Conservation (phyloP, 2,113 vertebrate species). For the Meleagris gallopavo region DNA sequence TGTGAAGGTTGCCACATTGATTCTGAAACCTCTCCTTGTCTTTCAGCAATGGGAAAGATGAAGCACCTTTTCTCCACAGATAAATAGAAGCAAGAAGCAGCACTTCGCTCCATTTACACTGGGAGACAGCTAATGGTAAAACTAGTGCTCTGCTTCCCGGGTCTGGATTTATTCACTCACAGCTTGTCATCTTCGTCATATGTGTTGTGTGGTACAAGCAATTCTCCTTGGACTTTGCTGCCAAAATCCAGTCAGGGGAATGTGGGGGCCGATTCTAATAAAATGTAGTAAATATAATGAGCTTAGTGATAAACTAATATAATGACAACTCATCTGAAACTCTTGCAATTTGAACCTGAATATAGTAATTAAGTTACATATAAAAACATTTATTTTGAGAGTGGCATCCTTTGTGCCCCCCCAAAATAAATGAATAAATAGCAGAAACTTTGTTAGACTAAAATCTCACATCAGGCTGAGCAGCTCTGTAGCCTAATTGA, state of each 20-base stretch:
- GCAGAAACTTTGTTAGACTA: not conserved
- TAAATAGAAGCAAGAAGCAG: not conserved
- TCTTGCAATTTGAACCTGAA: not conserved
- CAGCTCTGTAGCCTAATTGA: not conserved
- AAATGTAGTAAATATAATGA: not conserved
- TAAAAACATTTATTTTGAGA: not conserved
- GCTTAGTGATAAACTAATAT: not conserved
- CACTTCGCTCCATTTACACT: slow-evolving; percentile 24
- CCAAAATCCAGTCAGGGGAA: not conserved
- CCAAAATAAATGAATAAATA: not conserved
- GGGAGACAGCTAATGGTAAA: slow-evolving; percentile 47
- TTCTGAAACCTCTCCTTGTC: slow-evolving; percentile 16
- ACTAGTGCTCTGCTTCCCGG: slow-evolving; percentile 39
- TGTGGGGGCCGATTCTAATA: not conserved
- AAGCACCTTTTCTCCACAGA: slow-evolving; percentile 35
- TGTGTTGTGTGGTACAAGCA: not conserved
- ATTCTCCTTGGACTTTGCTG: not conserved
- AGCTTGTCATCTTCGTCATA: slow-evolving; percentile 27
- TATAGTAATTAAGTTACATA: not conserved
- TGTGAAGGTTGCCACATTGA: not conserved
- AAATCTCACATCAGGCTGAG: not conserved
- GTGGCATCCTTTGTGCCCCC: not conserved
- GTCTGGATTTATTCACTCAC: slow-evolving; percentile 59
- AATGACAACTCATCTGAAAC: not conserved
- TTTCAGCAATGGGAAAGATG: slow-evolving; percentile 40